Percentiles rank a stretch among this genome's conserved stretches.
Conservation (phyloP, 2,113 vertebrate genomes). For the Sander lucioperca region DNA sequence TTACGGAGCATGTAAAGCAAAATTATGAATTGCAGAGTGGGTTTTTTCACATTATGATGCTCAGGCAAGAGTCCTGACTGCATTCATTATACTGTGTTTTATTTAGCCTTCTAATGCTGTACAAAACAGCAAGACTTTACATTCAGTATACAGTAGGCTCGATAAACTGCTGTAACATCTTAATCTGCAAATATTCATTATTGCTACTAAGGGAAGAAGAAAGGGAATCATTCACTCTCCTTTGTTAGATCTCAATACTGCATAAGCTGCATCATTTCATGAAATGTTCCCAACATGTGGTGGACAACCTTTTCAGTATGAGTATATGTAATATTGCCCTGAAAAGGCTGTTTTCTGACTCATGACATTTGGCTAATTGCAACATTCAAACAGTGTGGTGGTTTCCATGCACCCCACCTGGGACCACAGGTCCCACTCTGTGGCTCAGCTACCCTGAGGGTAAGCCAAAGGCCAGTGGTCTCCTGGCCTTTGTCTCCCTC, state of each 20-base stretch:
- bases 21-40: slow-evolving; percentile 26
- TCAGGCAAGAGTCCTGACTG: background rate
- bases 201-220: background rate
- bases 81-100: slow-evolving; percentile 7
- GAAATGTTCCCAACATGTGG: slow-evolving; percentile 49
- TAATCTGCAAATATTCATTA: background rate
- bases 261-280: slow-evolving; percentile 15
- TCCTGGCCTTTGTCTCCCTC: slow-evolving; percentile 67
- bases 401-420: slow-evolving; percentile 47
- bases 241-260: background rate
- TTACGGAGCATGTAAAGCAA: slow-evolving; percentile 4
- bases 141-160: slow-evolving; percentile 7
- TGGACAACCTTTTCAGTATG: slow-evolving; percentile 65
- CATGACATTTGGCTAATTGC: slow-evolving; percentile 77
- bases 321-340: slow-evolving; percentile 57
- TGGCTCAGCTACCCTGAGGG: slow-evolving; percentile 54
- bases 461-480: slow-evolving; percentile 56
- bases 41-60: slow-evolving; percentile 10
- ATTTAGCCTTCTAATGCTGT: background rate
- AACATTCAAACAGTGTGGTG: slow-evolving; percentile 45
- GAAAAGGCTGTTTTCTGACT: slow-evolving; percentile 61
- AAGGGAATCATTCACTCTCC: background rate
- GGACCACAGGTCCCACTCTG: slow-evolving; percentile 25
- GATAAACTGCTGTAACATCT: background rate
- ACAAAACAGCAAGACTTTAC: slow-evolving; percentile 1